These are phyloP conservation scores for Ophion obscuratus DNA, from an alignment of 2,888 invertebrate genomes.

Conservation along the genomic window DNA sequence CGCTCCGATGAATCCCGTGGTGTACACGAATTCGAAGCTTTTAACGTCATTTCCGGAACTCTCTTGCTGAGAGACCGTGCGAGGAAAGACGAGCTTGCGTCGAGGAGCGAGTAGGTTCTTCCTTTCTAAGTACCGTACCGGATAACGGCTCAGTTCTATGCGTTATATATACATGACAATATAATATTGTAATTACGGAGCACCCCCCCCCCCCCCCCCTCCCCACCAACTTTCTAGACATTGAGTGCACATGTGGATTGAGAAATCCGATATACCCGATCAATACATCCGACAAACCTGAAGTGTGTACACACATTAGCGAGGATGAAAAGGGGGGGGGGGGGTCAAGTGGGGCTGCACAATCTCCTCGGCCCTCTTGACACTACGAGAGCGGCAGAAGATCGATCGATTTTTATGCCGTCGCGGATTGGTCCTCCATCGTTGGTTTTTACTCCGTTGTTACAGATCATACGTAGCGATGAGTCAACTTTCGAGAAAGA, in stretches of 20 bases:
- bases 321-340: conserved; percentile 6
- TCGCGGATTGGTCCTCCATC: background rate
- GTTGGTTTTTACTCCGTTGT: background rate
- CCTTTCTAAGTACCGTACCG: conserved; percentile 41
- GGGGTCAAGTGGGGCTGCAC: background rate
- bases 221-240: background rate
- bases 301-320: conserved; percentile 38
- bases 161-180: background rate
- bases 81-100: conserved; percentile 33
- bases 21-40: conserved; percentile 36
- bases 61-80: conserved; percentile 28
- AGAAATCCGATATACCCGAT: conserved; percentile 31
- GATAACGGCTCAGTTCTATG: conserved; percentile 29
- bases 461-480: background rate
- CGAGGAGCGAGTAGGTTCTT: background rate
- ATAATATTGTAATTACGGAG: background rate
- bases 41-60: conserved; percentile 58
- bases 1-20: background rate
- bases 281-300: conserved; percentile 20
- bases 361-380: conserved; percentile 30
- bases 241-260: conserved; percentile 16
- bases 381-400: conserved; percentile 7
- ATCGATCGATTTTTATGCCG: conserved; percentile 48
- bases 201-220: background rate
- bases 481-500: background rate